Conservation (phyloP, 37 sponge, comb jelly and placozoan genomes). For the Geodia barretti region DNA sequence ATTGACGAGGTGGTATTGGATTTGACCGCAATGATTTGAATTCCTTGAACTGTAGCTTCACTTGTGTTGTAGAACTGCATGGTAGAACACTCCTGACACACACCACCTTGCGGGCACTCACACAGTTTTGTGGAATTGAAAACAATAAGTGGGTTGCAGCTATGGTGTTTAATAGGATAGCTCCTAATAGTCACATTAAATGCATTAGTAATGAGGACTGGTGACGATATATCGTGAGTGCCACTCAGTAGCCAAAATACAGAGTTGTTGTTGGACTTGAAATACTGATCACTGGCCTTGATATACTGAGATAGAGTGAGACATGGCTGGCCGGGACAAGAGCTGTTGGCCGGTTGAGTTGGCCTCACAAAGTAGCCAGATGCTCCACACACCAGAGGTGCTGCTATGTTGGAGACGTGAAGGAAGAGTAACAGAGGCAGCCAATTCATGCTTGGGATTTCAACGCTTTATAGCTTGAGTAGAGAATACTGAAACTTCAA, state of each 20-base stretch:
- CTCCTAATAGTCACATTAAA: neutral
- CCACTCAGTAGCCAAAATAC: neutral
- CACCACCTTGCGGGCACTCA: neutral
- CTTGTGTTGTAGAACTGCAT: neutral
- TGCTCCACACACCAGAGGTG: too few species aligned
- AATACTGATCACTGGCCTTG: neutral
- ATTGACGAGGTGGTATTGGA: neutral
- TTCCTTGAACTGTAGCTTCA: neutral
- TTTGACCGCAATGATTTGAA: neutral
- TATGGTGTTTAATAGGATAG: neutral
- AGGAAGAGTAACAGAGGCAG: too few species aligned
- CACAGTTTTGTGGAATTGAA: neutral
- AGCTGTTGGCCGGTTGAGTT: neutral
- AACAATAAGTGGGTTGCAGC: neutral
- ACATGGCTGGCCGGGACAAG: neutral
- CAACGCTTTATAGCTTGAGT: too few species aligned
- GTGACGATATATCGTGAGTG: neutral
- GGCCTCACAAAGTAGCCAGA: neutral
- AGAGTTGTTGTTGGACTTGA: neutral
- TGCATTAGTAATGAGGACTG: neutral
- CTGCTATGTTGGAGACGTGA: too few species aligned
- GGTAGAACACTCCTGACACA: neutral
- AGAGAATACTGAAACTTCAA: too few species aligned
- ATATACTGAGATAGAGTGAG: neutral
- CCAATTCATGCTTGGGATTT: too few species aligned